phyloP scores from a whole-genome alignment of 2,888 invertebrate species.

The Lochmaea capreae region DNA sequence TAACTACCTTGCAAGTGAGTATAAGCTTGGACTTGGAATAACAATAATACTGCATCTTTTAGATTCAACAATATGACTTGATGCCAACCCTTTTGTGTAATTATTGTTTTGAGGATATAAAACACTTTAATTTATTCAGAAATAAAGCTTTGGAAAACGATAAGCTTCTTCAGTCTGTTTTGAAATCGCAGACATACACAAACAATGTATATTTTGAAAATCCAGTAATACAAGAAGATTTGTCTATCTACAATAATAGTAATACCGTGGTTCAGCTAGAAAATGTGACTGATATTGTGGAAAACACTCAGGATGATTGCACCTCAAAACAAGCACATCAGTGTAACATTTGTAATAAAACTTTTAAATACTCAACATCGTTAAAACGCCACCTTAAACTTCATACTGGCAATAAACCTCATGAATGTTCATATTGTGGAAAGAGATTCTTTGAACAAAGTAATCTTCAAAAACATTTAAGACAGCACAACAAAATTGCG shows the following conservation, averaged over 20 bases:
- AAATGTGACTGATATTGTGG: slow-evolving; percentile 14
- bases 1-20: slow-evolving; percentile 41
- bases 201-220: slow-evolving; percentile 35
- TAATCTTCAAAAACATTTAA: slow-evolving; percentile 52
- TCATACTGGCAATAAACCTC: slow-evolving; percentile 47
- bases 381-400: slow-evolving; percentile 50
- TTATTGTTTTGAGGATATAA: slow-evolving; percentile 42
- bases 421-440: slow-evolving; percentile 48
- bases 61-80: slow-evolving; percentile 45
- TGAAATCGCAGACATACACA: slow-evolving; percentile 27
- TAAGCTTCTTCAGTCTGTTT: slow-evolving; percentile 31
- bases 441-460: slow-evolving; percentile 51
- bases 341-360: slow-evolving; percentile 48
- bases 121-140: slow-evolving; percentile 45
- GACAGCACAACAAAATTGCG: slow-evolving; percentile 51
- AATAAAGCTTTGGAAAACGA: slow-evolving; percentile 45
- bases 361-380: slow-evolving; percentile 48
- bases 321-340: slow-evolving; percentile 33
- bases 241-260: slow-evolving; percentile 7
- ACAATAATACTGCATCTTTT: slow-evolving; percentile 19
- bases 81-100: slow-evolving; percentile 46
- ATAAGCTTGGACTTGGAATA: background rate
- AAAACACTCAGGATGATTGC: background rate
- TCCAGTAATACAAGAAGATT: background rate
- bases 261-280: slow-evolving; percentile 23